Base-by-base conservation (phyloP, 2,797 vertebrate genomes). In the Myripristis murdjan region DNA sequence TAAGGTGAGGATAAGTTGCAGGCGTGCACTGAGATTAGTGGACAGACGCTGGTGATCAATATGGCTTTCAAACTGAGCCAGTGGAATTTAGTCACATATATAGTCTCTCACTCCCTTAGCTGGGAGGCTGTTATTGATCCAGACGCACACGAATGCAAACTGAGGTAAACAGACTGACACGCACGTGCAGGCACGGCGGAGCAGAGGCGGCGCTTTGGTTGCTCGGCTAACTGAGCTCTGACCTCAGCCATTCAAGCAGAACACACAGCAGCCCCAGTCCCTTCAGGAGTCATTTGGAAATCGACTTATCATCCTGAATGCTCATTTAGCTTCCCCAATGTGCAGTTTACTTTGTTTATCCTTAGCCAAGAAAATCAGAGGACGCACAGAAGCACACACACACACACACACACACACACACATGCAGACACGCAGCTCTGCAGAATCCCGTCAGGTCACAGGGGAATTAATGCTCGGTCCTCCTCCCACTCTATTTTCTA, bases 281-380 rank as follows among this genome's bases (percentile, higher is more conserved):
- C 61, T 86, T 91, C 84, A 77, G 64, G 73, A 87, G 37, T 39
- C 70, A 91, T 92, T 90, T 91, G 58, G 61, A 84, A 79, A 88
- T 85, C 85, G 26, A 89, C 88, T 85, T 81, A 79, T 92, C 89
- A 87, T 82, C 79, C 74, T 82, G 66, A 86, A 80, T 72, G 68
- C 72, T 89, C 75, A 66, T 90, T 92, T 91, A 79, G 76, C 56
- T 54, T 64, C 70, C 51, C 58, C 14, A 5, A 1, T 75, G 70
- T 60, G 55, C 53, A 47, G 54, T 81, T 90, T 55, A 58, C 67
- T 70, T 75, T 73, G 59, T 79, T 79, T 83, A 76, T 75, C 58
- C 52, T 56, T 65, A 70, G 64, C 68, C 48, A 77, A 35, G 70
- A 72, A 77, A 70, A 65, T 64, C 56, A 49, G 10, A 46, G 39